phyloP scores from a whole-genome alignment of 2,113 vertebrate species.

The Pycnonotus jocosus region DNA sequence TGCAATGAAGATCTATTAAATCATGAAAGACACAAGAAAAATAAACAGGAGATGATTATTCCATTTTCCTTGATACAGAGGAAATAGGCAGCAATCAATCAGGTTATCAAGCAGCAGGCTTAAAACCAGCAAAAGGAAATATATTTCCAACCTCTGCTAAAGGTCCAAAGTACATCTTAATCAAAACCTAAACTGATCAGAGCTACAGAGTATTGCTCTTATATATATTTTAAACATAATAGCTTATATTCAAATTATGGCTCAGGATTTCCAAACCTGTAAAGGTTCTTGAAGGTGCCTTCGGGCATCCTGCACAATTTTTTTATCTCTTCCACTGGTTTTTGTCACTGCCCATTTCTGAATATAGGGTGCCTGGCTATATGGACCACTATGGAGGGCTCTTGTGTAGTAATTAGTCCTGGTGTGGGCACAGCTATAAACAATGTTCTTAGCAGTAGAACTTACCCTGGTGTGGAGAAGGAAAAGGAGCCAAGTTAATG shows the following conservation, averaged over 20 bases:
- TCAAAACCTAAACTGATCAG: background rate
- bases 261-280: background rate
- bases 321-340: background rate
- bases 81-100: background rate
- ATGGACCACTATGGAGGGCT: background rate
- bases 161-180: background rate
- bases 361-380: background rate
- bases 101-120: background rate
- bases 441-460: background rate
- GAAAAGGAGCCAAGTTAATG: background rate
- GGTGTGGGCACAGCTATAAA: background rate
- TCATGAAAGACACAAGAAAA: background rate
- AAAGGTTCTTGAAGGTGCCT: background rate
- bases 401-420: background rate
- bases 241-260: background rate
- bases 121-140: background rate
- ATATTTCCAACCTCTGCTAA: background rate
- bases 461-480: background rate
- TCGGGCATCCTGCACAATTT: background rate
- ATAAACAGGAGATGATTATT: background rate
- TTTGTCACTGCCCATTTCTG: background rate
- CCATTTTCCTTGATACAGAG: background rate
- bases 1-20: background rate
- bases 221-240: background rate
- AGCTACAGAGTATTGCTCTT: background rate